Conservation (phyloP, 2,888 invertebrate species). For the Xylophagus ater region DNA sequence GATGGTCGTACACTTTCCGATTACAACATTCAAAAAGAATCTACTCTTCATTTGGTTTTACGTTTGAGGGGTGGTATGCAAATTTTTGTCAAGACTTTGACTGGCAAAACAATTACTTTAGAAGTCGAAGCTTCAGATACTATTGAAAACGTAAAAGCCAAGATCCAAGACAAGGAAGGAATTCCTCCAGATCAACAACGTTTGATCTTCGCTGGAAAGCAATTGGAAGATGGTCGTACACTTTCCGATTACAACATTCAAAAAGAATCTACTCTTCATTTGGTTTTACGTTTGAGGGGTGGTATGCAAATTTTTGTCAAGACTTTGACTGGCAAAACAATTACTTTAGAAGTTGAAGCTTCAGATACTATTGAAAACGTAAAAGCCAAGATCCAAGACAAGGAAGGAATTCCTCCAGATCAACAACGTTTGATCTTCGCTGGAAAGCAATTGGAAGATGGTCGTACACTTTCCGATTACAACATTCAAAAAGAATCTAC, state of each 20-base stretch:
- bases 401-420: slow-evolving; percentile 3
- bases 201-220: slow-evolving; percentile 2
- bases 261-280: slow-evolving; percentile 1
- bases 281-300: not conserved
- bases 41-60: not conserved
- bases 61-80: slow-evolving; percentile 2
- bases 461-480: not conserved
- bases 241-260: slow-evolving; percentile 1
- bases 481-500: slow-evolving; percentile 3
- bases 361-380: slow-evolving; percentile 1
- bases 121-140: slow-evolving; percentile 1
- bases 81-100: slow-evolving; percentile 1
- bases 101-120: slow-evolving; percentile 1
- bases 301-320: slow-evolving; percentile 3
- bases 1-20: slow-evolving; percentile 1
- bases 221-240: slow-evolving; percentile 1
- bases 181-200: slow-evolving; percentile 4
- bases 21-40: slow-evolving; percentile 2
- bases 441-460: slow-evolving; percentile 1
- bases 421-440: slow-evolving; percentile 4
- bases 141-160: slow-evolving; percentile 1
- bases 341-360: slow-evolving; percentile 2
- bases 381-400: slow-evolving; percentile 2
- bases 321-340: not conserved
- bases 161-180: slow-evolving; percentile 3